Percentiles rank a stretch among this genome's conserved stretches.
Conservation (phyloP, 2,113 vertebrate genomes). For the Channa maculata region DNA sequence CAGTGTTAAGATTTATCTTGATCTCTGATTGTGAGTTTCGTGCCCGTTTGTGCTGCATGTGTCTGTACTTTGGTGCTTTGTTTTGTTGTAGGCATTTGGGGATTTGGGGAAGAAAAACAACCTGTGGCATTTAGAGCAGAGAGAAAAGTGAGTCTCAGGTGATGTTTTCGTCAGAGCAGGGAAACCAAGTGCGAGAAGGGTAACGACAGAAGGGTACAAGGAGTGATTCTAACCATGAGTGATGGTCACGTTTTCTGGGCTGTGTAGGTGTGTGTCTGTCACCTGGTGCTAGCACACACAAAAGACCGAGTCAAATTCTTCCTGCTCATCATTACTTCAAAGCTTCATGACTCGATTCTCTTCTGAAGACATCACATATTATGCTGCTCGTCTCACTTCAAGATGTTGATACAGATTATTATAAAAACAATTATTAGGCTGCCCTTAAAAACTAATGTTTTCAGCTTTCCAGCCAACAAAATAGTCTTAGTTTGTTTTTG, state of each 20-base stretch:
- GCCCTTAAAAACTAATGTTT: too few species aligned
- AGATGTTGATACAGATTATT: too few species aligned
- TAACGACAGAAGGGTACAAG: conserved; percentile 11
- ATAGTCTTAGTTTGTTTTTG: too few species aligned
- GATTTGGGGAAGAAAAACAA: conserved; percentile 27
- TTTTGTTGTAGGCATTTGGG: neutral
- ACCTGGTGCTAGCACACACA: conserved; percentile 16
- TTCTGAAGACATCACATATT: too few species aligned
- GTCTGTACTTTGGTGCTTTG: neutral
- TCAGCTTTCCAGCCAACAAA: too few species aligned
- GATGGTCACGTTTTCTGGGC: neutral
- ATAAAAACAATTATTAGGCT: too few species aligned
- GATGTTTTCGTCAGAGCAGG: conserved; percentile 49
- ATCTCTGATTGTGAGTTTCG: neutral
- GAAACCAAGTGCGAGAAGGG: neutral
- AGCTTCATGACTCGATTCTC: neutral
- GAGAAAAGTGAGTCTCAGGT: conserved; percentile 17
- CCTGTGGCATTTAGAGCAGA: conserved; percentile 20
- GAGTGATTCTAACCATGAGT: conserved; percentile 30
- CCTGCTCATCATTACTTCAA: neutral
- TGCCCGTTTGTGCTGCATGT: neutral
- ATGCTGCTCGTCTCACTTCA: too few species aligned
- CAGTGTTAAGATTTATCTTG: neutral
- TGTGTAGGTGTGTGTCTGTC: conserved; percentile 9
- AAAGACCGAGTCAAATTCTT: neutral